A percentile compares a stretch with the other conserved stretches of the same genome.
These are phyloP conservation scores for Drosophila putrida DNA, from an alignment of 2,888 invertebrate species.

Conservation along the genomic window DNA sequence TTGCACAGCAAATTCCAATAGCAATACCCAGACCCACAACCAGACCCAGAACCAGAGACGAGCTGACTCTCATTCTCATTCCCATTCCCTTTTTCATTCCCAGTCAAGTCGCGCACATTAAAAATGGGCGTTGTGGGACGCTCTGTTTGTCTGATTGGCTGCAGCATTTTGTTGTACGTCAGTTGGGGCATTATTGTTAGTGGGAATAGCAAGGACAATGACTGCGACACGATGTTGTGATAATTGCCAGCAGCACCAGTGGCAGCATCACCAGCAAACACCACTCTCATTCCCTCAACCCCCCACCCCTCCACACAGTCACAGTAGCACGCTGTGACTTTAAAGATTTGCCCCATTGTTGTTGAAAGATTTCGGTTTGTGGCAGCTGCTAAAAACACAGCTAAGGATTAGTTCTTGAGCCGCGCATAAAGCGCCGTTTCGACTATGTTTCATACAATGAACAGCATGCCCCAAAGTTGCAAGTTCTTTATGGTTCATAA, in stretches of 20 bases:
- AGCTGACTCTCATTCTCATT: background rate
- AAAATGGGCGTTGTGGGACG: conserved; percentile 74
- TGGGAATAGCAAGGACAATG: conserved; percentile 56
- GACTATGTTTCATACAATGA: conserved; percentile 54
- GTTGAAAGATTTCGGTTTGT: conserved; percentile 54
- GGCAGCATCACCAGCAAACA: conserved; percentile 6
- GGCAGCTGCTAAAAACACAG: conserved; percentile 65
- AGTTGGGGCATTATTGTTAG: conserved; percentile 53
- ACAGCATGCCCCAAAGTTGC: conserved; percentile 54
- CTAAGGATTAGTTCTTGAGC: conserved; percentile 67
- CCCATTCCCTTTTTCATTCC: background rate
- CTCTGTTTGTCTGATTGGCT: conserved; percentile 66
- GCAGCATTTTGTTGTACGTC: conserved; percentile 47
- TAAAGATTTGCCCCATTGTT: conserved; percentile 65
- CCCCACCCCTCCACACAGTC: background rate
- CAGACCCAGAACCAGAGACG: conserved; percentile 18
- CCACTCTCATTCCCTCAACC: background rate
- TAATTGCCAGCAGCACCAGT: conserved; percentile 64
- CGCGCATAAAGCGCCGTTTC: conserved; percentile 61
- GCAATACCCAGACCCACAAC: conserved; percentile 40
- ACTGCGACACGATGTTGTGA: conserved; percentile 79
- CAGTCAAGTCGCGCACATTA: conserved; percentile 54
- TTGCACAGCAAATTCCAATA: conserved; percentile 60
- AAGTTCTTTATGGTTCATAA: conserved; percentile 61
- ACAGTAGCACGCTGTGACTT: conserved; percentile 53